These are phyloP conservation scores for Anastrepha obliqua DNA, from an alignment of 1,140 invertebrate species.

Conservation along the genomic window DNA sequence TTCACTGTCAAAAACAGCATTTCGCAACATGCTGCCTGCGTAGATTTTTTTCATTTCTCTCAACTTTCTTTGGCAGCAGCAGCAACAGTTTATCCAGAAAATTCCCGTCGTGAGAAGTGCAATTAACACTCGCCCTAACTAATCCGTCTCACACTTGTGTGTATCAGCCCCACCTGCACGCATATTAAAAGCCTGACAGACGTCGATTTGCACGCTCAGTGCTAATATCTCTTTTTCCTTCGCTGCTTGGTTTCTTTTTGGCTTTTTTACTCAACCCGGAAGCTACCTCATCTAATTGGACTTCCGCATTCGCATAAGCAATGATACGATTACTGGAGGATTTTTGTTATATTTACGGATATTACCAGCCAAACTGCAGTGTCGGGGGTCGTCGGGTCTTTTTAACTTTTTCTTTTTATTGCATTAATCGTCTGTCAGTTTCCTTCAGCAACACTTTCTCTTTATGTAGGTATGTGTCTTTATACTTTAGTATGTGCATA, in stretches of 20 bases:
- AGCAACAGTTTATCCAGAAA: neutral
- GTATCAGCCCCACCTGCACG: neutral
- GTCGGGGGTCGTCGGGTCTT: neutral
- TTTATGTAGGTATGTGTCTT: neutral
- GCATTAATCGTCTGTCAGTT: neutral
- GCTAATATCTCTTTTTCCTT: neutral
- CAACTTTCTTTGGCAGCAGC: neutral
- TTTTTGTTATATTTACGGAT: constrained; percentile 19
- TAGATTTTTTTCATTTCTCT: neutral
- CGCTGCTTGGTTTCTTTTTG: neutral
- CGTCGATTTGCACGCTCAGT: neutral
- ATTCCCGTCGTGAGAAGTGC: constrained; percentile 19
- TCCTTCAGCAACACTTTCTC: neutral
- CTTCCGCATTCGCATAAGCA: constrained; percentile 30
- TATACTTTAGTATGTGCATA: neutral
- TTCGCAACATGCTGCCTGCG: neutral
- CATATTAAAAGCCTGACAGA: neutral
- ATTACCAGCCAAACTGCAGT: neutral
- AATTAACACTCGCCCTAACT: constrained; percentile 11
- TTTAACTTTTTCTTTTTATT: neutral
- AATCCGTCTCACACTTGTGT: neutral
- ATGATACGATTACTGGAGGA: neutral
- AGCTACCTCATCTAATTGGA: constrained; percentile 38
- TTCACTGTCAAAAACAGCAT: neutral
- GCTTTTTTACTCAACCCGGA: neutral